phyloP scores from a whole-genome alignment of 2,888 invertebrate species.

The Tenthredo distinguenda region DNA sequence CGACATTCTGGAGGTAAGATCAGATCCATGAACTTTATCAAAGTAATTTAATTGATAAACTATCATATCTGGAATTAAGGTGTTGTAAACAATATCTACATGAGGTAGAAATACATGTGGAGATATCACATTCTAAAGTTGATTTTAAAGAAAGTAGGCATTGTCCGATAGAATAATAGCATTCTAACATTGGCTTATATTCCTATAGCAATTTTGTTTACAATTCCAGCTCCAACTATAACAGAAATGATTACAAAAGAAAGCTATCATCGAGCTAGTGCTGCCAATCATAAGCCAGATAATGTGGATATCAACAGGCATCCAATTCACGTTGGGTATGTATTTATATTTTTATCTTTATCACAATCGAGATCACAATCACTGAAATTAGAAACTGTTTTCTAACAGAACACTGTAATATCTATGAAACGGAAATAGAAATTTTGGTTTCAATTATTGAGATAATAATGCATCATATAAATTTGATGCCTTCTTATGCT shows the following conservation, averaged over 20 bases:
- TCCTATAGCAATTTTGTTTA: background rate
- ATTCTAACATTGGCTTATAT: background rate
- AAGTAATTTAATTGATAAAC: background rate
- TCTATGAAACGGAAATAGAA: conserved; percentile 38
- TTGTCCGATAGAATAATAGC: background rate
- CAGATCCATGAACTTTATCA: background rate
- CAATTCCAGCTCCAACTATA: conserved; percentile 71
- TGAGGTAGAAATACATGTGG: background rate
- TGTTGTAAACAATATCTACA: background rate
- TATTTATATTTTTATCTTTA: conserved; percentile 59
- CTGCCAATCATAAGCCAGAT: conserved; percentile 81
- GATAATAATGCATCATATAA: background rate
- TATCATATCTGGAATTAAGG: background rate
- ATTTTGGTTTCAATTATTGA: conserved; percentile 35
- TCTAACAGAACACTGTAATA: conserved; percentile 35
- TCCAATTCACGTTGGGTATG: conserved; percentile 84
- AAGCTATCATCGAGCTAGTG: conserved; percentile 77
- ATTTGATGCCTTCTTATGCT: background rate
- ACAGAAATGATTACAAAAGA: conserved; percentile 78
- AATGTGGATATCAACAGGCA: conserved; percentile 83
- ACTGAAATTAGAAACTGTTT: background rate
- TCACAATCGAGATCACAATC: conserved; percentile 1
- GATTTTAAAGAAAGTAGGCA: background rate
- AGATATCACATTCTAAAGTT: background rate
- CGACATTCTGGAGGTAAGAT: conserved; percentile 76